Evolutionary conservation across 2,113 vertebrate species (phyloP).

Genomic region (Cynopterus brachyotis): DNA sequence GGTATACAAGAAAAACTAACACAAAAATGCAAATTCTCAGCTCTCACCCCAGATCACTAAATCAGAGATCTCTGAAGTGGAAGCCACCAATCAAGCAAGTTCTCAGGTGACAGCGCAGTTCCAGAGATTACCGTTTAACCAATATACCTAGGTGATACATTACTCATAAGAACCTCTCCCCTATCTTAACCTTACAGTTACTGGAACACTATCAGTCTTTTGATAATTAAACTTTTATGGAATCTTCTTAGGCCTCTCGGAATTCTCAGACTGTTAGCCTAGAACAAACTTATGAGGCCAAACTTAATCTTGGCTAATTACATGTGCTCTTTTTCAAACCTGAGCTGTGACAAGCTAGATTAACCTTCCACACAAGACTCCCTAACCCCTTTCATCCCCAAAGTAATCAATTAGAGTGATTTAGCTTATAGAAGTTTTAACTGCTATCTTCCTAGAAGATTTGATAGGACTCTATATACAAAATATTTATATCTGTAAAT

Average conservation of each 20-base stretch:
- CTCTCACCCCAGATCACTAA: not conserved
- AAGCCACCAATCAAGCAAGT: not conserved
- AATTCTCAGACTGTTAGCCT: not conserved
- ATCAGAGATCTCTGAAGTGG: not conserved
- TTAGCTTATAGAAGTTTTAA: not conserved
- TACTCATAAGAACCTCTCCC: not conserved
- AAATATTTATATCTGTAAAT: not conserved
- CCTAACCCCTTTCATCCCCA: not conserved
- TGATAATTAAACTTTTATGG: not conserved
- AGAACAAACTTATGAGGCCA: not conserved
- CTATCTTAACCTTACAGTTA: not conserved
- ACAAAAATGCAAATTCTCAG: not conserved
- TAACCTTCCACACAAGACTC: not conserved
- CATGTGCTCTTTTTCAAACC: not conserved
- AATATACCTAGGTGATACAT: not conserved
- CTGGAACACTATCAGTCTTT: not conserved
- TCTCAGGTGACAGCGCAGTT: not conserved
- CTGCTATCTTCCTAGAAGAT: not conserved
- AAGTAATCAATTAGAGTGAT: not conserved
- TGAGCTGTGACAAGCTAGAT: not conserved
- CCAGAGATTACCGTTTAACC: not conserved
- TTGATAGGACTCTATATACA: not conserved
- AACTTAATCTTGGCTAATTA: not conserved
- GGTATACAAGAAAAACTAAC: not conserved
- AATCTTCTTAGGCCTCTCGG: not conserved